These are phyloP conservation scores for Drosophila mimetica DNA, from an alignment of 2,888 invertebrate species.

Conservation along the genomic window DNA sequence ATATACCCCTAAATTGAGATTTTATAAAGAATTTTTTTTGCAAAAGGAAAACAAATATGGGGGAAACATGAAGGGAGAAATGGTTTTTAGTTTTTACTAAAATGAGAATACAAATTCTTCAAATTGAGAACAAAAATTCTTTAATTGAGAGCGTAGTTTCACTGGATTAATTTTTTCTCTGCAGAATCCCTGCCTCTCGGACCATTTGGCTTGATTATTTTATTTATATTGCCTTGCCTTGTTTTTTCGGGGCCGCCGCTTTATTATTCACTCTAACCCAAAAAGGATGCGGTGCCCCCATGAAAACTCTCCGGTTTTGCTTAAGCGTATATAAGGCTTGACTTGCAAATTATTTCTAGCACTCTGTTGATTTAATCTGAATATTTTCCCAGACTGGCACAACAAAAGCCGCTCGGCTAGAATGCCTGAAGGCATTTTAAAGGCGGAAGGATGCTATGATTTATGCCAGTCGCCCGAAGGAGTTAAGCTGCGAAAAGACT, in stretches of 20 bases:
- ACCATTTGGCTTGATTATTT: conserved; percentile 1
- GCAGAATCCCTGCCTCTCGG: not conserved
- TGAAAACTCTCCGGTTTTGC: not conserved
- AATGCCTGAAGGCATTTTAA: not conserved
- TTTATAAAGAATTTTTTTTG: too few species aligned
- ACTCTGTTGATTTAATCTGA: conserved; percentile 4
- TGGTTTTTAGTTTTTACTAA: too few species aligned
- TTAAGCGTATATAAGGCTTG: not conserved
- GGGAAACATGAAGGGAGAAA: too few species aligned
- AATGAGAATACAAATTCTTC: too few species aligned
- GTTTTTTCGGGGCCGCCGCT: not conserved
- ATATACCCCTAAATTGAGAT: too few species aligned
- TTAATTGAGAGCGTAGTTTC: too few species aligned
- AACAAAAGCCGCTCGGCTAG: conserved; percentile 2
- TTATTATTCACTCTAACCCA: not conserved
- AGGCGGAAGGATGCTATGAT: not conserved
- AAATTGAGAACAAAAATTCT: too few species aligned
- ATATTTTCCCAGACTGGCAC: conserved; percentile 1
- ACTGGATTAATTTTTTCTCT: too few species aligned
- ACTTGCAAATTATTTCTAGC: not conserved
- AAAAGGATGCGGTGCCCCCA: not conserved
- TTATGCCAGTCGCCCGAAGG: not conserved
- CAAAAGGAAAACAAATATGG: too few species aligned
- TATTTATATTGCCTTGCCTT: too few species aligned
- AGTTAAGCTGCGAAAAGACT: not conserved